phyloP scores from a whole-genome alignment of 1,140 invertebrate species.

The Achroia grisella region DNA sequence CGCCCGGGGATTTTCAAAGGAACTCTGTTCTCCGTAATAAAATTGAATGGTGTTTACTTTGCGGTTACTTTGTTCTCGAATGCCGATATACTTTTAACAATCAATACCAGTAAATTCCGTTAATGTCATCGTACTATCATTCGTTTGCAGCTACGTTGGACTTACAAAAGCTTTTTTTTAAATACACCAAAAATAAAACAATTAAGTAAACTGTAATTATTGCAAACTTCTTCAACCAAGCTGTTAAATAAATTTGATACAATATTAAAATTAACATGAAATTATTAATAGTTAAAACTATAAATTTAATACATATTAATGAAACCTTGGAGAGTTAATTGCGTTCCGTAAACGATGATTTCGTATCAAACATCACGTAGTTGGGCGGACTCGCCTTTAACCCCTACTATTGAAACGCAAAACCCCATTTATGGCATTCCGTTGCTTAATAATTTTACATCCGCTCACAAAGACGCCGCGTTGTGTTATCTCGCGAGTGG shows the following conservation, averaged over 20 bases:
- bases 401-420: conserved; percentile 32
- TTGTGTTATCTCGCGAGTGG: conserved; percentile 61
- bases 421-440: conserved; percentile 43
- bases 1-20: conserved; percentile 49
- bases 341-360: too few relatives aligned
- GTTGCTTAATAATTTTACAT: conserved; percentile 64
- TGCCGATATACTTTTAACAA: conserved; percentile 16
- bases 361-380: too few relatives aligned
- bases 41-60: conserved; percentile 65
- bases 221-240: too few relatives aligned
- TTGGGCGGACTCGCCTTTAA: too few relatives aligned
- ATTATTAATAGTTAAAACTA: too few relatives aligned
- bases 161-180: too few relatives aligned
- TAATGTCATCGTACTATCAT: conserved; percentile 31
- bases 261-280: too few relatives aligned
- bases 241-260: too few relatives aligned
- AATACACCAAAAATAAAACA: too few relatives aligned
- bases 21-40: conserved; percentile 55
- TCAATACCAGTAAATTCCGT: conserved; percentile 16
- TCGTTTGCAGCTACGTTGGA: conserved; percentile 19
- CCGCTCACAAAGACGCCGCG: conserved; percentile 53
- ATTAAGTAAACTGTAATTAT: too few relatives aligned
- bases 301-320: too few relatives aligned
- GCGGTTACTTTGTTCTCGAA: conserved; percentile 41
- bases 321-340: too few relatives aligned